Evolutionary conservation across 2,888 invertebrate species (phyloP).

Genomic region (Theretra japonica): DNA sequence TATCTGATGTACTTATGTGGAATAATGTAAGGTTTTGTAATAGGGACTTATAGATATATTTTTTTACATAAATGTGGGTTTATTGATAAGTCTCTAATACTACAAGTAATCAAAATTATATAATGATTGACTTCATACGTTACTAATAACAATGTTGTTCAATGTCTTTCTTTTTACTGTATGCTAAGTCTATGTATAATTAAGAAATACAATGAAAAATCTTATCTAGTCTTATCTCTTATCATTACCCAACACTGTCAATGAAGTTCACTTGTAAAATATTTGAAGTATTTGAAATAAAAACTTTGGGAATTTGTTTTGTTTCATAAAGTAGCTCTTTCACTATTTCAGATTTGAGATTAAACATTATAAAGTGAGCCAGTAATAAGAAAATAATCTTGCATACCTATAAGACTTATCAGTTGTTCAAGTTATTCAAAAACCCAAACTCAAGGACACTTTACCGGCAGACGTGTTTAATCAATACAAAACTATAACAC

Average conservation of each 20-base stretch:
- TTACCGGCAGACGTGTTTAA: neutral
- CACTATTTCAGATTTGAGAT: neutral
- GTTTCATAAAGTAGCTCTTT: neutral
- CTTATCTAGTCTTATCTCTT: slow-evolving; percentile 19
- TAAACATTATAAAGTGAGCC: neutral
- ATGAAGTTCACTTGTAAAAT: neutral
- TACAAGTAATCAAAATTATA: too few relatives aligned
- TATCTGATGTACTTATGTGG: slow-evolving; percentile 7
- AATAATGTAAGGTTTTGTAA: neutral
- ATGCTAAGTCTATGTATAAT: neutral
- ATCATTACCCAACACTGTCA: neutral
- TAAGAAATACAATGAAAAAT: neutral
- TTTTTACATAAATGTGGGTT: too few relatives aligned
- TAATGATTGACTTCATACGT: neutral
- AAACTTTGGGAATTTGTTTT: neutral
- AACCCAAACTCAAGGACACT: neutral
- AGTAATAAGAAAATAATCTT: neutral
- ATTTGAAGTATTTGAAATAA: neutral
- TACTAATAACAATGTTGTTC: neutral
- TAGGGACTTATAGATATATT: too few relatives aligned
- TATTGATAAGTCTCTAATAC: too few relatives aligned
- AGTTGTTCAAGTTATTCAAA: slow-evolving; percentile 5
- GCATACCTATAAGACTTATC: neutral
- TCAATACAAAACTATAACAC: neutral
- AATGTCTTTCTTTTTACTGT: neutral